phyloP scores from a whole-genome alignment of 2,888 invertebrate species.

The Tetragonula carbonaria region DNA sequence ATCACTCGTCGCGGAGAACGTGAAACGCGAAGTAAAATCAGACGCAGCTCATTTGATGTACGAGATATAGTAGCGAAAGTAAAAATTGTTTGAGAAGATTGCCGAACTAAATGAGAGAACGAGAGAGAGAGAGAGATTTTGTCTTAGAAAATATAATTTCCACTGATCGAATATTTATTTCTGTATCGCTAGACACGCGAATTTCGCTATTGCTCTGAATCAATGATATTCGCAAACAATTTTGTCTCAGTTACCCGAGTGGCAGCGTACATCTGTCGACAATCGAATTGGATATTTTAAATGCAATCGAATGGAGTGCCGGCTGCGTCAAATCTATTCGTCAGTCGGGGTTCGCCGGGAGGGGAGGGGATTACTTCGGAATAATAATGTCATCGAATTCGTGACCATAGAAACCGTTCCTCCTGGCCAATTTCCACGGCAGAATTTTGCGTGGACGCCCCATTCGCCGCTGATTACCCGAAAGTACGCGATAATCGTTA shows the following conservation, averaged over 20 bases:
- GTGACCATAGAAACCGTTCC: constrained; percentile 54
- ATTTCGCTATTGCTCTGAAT: background rate
- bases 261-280: background rate
- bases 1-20: too few relatives aligned
- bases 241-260: background rate
- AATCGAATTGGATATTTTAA: constrained; percentile 76
- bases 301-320: constrained; percentile 75
- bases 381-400: constrained; percentile 76
- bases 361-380: constrained; percentile 71
- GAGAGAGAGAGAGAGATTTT: too few relatives aligned
- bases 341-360: constrained; percentile 58
- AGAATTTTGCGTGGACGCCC: constrained; percentile 57
- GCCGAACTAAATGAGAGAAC: too few relatives aligned
- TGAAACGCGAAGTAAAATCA: too few relatives aligned
- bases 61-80: too few relatives aligned
- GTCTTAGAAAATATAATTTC: background rate
- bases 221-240: constrained; percentile 15
- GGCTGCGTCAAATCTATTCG: constrained; percentile 71
- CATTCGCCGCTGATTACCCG: constrained; percentile 41
- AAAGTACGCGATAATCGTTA: constrained; percentile 53
- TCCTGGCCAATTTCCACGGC: constrained; percentile 56
- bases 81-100: too few relatives aligned
- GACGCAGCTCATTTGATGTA: too few relatives aligned
- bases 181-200: background rate
- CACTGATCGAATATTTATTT: constrained; percentile 10